phyloP scores from a whole-genome alignment of 1,140 invertebrate genomes.

The Calliphora vicina region DNA sequence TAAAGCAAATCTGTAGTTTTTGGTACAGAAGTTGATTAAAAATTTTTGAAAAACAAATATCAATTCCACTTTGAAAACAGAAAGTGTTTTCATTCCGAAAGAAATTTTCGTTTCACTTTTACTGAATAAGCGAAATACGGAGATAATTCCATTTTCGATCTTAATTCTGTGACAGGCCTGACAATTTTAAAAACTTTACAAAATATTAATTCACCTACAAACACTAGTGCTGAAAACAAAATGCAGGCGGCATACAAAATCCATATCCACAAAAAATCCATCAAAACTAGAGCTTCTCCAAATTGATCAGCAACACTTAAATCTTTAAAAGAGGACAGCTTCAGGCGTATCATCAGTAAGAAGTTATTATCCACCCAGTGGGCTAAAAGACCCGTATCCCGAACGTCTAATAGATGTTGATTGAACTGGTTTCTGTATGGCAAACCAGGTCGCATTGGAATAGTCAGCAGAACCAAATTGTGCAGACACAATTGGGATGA shows the following conservation, averaged over 20 bases:
- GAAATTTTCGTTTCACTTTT: too few species aligned
- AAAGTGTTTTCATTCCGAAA: too few species aligned
- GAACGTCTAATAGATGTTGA: neutral
- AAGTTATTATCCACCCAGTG: conserved; percentile 19
- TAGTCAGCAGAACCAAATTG: neutral
- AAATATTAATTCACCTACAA: neutral
- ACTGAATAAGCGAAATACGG: too few species aligned
- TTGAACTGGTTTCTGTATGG: neutral
- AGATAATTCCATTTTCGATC: too few species aligned
- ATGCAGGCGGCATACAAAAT: neutral
- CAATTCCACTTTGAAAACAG: too few species aligned
- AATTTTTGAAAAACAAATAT: too few species aligned
- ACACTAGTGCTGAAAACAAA: neutral
- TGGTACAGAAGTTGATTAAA: too few species aligned
- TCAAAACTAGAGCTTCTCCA: neutral
- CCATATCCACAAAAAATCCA: conserved; percentile 5
- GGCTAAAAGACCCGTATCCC: conserved; percentile 1
- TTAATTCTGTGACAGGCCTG: too few species aligned
- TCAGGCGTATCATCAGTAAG: neutral
- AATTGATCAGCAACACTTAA: neutral
- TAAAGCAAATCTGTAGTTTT: too few species aligned
- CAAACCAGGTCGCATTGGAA: neutral
- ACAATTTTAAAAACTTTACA: too few species aligned
- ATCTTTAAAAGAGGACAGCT: neutral
- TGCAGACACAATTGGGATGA: neutral